A percentile compares a stretch with the other conserved stretches of the same genome.
phyloP scores from a whole-genome alignment of 1,140 invertebrate genomes.

The Drosophila murphyi region DNA sequence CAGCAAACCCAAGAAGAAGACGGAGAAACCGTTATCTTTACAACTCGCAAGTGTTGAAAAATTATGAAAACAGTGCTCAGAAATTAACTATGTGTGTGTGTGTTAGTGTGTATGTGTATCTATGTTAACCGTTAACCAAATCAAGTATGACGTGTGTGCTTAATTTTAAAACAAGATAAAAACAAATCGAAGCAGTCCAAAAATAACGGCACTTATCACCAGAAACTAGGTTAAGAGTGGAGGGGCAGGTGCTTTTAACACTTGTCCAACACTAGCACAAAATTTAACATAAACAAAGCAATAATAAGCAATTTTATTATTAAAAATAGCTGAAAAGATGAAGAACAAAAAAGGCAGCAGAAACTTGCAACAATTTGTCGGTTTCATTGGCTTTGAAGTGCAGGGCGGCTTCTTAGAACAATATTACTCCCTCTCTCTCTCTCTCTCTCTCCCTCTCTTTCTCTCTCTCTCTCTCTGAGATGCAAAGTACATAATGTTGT shows the following conservation, averaged over 20 bases:
- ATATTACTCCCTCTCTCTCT: background rate
- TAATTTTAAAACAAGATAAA: conserved; percentile 80
- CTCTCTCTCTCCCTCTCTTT: too few species aligned
- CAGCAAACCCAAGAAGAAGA: background rate
- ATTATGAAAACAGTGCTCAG: conserved; percentile 43
- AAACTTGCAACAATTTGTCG: conserved; percentile 41
- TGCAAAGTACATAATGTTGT: conserved; percentile 82
- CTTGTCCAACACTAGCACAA: conserved; percentile 7
- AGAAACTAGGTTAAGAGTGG: conserved; percentile 11
- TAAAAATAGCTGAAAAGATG: conserved; percentile 30
- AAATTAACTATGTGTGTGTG: conserved; percentile 34
- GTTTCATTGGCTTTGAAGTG: conserved; percentile 48
- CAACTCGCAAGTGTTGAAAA: conserved; percentile 24
- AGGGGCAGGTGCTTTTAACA: too few species aligned
- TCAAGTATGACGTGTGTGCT: conserved; percentile 54
- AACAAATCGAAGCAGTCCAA: conserved; percentile 35
- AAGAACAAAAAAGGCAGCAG: background rate
- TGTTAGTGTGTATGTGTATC: background rate
- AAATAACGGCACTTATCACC: conserved; percentile 46
- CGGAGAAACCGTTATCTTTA: conserved; percentile 31
- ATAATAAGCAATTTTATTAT: conserved; percentile 67
- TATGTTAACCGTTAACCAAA: background rate
- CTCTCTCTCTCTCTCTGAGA: conserved; percentile 59
- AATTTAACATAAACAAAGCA: conserved; percentile 37
- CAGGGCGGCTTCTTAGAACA: conserved; percentile 47